phyloP scores from a whole-genome alignment of 2,888 invertebrate species.

The Cerceris rybyensis region DNA sequence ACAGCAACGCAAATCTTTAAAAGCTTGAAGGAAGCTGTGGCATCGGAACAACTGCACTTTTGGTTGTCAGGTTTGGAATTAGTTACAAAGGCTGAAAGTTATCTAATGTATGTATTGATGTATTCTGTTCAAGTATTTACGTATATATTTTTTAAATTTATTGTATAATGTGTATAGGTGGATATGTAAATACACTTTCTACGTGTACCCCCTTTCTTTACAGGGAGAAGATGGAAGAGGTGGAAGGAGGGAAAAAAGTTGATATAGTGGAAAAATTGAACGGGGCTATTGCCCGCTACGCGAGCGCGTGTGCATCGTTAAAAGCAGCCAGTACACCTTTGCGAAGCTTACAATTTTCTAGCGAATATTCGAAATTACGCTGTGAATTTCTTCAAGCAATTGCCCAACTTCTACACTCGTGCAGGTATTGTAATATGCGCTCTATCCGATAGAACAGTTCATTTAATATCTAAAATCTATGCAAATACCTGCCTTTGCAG shows the following conservation, averaged over 20 bases:
- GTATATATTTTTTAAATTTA: constrained; percentile 1
- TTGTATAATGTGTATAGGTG: neutral
- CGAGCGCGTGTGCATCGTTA: constrained; percentile 80
- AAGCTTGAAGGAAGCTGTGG: constrained; percentile 87
- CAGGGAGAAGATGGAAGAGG: constrained; percentile 68
- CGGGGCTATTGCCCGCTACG: constrained; percentile 77
- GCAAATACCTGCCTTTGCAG: constrained; percentile 64
- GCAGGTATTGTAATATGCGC: constrained; percentile 80
- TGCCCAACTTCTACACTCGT: constrained; percentile 87
- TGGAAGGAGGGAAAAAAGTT: constrained; percentile 64
- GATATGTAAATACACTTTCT: neutral
- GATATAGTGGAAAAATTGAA: constrained; percentile 77
- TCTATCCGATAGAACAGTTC: neutral
- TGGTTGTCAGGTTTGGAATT: constrained; percentile 93
- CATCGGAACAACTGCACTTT: constrained; percentile 94
- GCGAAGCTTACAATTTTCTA: constrained; percentile 87
- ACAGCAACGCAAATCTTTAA: constrained; percentile 87
- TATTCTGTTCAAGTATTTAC: neutral
- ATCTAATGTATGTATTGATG: constrained; percentile 82
- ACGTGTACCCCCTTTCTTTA: neutral
- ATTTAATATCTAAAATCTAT: too few relatives aligned
- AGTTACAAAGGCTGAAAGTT: constrained; percentile 89
- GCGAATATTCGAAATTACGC: constrained; percentile 90
- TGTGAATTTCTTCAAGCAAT: constrained; percentile 88
- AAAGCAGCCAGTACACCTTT: constrained; percentile 87